phyloP scores from a whole-genome alignment of 1,140 invertebrate genomes.

The Brachionus koreanus region DNA sequence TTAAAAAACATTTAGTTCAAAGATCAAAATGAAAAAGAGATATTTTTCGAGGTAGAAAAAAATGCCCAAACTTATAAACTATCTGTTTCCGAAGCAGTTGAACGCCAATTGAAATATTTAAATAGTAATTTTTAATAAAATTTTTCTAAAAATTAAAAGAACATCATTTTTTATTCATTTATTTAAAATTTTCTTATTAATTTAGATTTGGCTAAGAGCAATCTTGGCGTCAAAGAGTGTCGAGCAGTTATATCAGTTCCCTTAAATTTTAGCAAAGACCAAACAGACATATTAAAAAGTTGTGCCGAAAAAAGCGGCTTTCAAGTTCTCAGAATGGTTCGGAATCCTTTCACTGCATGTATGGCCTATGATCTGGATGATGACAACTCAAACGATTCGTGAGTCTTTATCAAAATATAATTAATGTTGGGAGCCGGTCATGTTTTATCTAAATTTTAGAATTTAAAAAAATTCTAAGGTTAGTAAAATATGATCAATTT shows the following conservation, averaged over 20 bases:
- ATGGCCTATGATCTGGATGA: conserved; percentile 42
- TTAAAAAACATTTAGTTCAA: not conserved
- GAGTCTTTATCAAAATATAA: not conserved
- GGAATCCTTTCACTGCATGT: conserved; percentile 30
- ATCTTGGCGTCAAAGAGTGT: not conserved
- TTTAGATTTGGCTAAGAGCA: conserved; percentile 23
- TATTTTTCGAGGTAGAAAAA: conserved; percentile 21
- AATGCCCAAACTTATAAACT: not conserved
- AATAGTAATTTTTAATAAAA: not conserved
- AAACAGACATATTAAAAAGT: conserved; percentile 17
- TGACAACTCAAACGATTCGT: conserved; percentile 16
- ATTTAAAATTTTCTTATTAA: too few species aligned
- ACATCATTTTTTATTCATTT: too few species aligned
- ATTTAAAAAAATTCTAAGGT: too few species aligned
- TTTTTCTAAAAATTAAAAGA: not conserved
- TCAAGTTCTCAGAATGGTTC: conserved; percentile 9
- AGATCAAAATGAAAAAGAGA: conserved; percentile 26
- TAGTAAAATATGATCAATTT: too few species aligned
- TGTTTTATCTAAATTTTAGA: too few species aligned
- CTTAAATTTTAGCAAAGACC: not conserved
- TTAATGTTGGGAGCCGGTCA: too few species aligned
- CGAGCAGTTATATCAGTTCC: conserved; percentile 35
- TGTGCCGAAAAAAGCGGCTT: conserved; percentile 34
- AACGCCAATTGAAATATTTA: conserved; percentile 12
- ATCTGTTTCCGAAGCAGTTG: not conserved